A percentile compares a stretch with the other conserved stretches of the same genome.
Conservation (phyloP, 2,888 invertebrate species). For the Eupsilia transversa region DNA sequence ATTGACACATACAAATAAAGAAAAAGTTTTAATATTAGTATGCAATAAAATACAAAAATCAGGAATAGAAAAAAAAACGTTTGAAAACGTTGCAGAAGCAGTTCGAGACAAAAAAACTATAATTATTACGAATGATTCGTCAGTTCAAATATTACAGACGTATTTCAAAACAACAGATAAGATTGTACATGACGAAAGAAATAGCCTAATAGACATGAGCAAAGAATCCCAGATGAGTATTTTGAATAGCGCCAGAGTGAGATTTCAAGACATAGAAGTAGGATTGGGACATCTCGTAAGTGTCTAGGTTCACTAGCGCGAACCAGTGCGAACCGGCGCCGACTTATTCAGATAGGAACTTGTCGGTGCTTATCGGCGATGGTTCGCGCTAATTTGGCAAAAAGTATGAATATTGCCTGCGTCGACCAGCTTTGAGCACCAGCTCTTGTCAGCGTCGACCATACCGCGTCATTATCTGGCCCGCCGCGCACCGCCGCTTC, state of each 20-base stretch:
- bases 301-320: no score
- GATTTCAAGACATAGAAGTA: slow-evolving; percentile 38
- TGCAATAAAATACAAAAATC: slow-evolving; percentile 5
- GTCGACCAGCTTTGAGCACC: no score
- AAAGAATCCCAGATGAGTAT: slow-evolving; percentile 26
- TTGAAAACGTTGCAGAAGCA: slow-evolving; percentile 12
- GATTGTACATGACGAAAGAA: neutral
- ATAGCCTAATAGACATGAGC: slow-evolving; percentile 33
- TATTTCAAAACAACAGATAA: neutral
- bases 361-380: no score
- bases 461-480: no score
- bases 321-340: no score
- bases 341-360: no score
- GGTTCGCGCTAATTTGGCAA: no score
- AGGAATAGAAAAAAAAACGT: neutral
- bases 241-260: slow-evolving; percentile 18
- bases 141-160: neutral
- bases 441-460: no score
- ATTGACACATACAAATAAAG: neutral
- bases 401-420: no score
- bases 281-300: neutral
- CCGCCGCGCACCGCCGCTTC: no score
- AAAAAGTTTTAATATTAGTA: slow-evolving; percentile 14
- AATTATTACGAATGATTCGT: slow-evolving; percentile 25
- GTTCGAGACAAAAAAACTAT: slow-evolving; percentile 13